Conservation (phyloP, 2,113 vertebrate genomes). For the Sapayoa aenigma region DNA sequence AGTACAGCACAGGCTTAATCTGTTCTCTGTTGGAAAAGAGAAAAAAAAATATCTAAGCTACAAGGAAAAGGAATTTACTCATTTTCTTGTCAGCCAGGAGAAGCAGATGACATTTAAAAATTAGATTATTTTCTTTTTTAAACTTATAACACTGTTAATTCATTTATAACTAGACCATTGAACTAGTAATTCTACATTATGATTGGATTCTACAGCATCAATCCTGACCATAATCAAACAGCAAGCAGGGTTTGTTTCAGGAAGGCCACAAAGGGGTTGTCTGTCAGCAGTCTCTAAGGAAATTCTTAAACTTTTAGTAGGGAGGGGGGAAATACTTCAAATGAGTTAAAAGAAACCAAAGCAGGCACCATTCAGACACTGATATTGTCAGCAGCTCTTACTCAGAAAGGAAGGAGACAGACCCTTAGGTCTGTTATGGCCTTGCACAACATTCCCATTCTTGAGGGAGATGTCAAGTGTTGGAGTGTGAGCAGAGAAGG, state of each 20-base stretch:
- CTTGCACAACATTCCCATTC: not conserved
- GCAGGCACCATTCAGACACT: not conserved
- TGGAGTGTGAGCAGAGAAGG: too few species aligned
- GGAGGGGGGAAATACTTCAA: not conserved
- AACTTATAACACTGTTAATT: not conserved
- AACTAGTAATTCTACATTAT: not conserved
- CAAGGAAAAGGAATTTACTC: not conserved
- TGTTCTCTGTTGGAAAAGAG: not conserved
- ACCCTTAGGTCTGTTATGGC: not conserved
- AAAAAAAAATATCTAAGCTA: not conserved
- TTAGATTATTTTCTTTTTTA: not conserved
- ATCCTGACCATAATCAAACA: not conserved
- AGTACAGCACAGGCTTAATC: accelerated
- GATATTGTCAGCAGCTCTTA: constrained; percentile 19
- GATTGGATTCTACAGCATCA: not conserved
- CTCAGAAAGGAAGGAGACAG: not conserved
- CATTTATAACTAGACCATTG: not conserved
- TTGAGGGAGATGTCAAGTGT: too few species aligned
- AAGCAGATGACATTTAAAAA: not conserved
- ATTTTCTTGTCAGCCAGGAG: not conserved
- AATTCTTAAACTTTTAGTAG: not conserved
- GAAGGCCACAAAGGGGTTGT: not conserved
- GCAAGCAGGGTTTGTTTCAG: not conserved
- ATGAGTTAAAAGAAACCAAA: not conserved
- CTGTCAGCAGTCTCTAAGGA: not conserved